Base-by-base conservation (phyloP, 2,888 invertebrate genomes). In the Ophraella communa region DNA sequence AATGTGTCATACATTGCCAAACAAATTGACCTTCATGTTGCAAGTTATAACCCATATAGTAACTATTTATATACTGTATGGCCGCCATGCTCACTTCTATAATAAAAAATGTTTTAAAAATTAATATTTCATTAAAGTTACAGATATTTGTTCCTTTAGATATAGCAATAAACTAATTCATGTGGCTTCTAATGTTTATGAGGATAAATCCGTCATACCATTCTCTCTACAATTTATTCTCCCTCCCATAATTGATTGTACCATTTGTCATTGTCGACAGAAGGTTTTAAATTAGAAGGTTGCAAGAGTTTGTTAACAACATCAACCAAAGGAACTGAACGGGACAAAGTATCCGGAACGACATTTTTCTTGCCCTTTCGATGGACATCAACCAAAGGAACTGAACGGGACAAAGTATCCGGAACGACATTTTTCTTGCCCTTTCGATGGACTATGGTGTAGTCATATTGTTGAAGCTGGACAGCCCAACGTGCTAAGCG, bases 1-100 rank as follows among this genome's bases (percentile, higher is more conserved):
- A 85, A 80, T 95, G 94, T 55, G 92, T 91, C 96, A 96, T 96
- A 80, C 96, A 96, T 71, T 95, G 91, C 44, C 93, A 89, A 1
- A 97, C 93, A 80, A 97, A 97, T 78, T 96, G 96, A 65, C 93
- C 92, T 82, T 96, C 96, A 74, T 94, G 91, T 71, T 95, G 93
- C 45, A 96, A 81, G 77, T 94, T 93, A 66, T 95, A 92, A 5
- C 94, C 93, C 89, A 96, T 95, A 82, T 96, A 97, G 82, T 95
- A 96, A 77, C 92, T 91, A 81, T 96, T 97, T 61, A 97, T 86
- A 79, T 95, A 95, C 79, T 96, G 95, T 73, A 96, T 96, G 1
- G 96, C 96, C 2, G 95, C 93, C 89, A 96, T 90, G 70, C 95
- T 95, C 1, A 97, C 96, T 78, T 96, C 96, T 82, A 49, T 20